These are phyloP conservation scores for Siniperca obscura DNA, from an alignment of 2,797 vertebrate species.

Conservation along the genomic window DNA sequence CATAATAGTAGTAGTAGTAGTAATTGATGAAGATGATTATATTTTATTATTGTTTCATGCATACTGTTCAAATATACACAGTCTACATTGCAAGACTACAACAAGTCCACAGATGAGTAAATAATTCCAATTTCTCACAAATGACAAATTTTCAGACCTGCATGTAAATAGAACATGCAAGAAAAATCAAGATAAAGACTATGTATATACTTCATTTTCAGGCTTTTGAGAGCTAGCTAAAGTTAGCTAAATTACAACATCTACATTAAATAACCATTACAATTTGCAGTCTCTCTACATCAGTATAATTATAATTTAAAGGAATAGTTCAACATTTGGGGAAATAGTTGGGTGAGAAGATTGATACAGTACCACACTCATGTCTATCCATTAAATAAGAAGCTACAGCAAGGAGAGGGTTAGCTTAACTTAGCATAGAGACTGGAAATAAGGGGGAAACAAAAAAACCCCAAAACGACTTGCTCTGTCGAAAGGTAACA, in stretches of 20 bases:
- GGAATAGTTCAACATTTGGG: neutral
- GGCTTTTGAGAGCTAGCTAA: too few relatives aligned
- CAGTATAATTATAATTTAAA: neutral
- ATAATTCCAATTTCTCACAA: neutral
- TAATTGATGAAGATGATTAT: neutral
- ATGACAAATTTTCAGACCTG: too few relatives aligned
- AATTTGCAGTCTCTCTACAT: too few relatives aligned
- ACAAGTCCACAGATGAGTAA: neutral
- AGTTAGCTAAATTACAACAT: neutral
- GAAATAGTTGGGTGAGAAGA: neutral
- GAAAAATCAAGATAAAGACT: neutral
- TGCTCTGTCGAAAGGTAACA: too few relatives aligned
- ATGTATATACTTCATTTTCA: too few relatives aligned
- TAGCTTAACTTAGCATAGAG: neutral
- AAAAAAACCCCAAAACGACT: neutral
- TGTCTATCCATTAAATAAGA: neutral
- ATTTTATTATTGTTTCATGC: neutral
- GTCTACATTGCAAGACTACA: neutral
- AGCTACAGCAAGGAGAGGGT: neutral
- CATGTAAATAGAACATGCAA: neutral
- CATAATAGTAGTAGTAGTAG: neutral
- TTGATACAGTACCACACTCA: neutral
- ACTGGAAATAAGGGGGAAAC: neutral
- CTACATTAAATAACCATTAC: neutral
- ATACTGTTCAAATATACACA: too few relatives aligned